A percentile compares a stretch with the other conserved stretches of the same genome.
These are phyloP conservation scores for Conopomorpha cramerella DNA, from an alignment of 1,140 invertebrate species.

Conservation along the genomic window DNA sequence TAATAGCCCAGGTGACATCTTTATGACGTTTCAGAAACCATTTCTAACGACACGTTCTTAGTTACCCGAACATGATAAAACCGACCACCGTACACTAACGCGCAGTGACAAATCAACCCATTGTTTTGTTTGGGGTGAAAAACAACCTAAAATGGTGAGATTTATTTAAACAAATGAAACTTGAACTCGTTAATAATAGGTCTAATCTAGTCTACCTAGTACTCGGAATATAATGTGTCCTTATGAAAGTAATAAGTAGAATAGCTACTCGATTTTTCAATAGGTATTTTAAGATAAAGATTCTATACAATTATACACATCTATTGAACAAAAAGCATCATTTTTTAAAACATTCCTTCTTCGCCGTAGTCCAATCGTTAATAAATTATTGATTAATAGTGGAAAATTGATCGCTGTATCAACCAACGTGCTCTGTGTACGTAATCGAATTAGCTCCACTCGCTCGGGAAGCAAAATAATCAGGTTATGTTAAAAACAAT, in stretches of 20 bases:
- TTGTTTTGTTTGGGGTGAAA: conserved; percentile 18
- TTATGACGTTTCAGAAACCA: conserved; percentile 58
- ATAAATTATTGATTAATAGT: conserved; percentile 33
- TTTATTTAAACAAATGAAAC: too few species aligned
- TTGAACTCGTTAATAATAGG: too few species aligned
- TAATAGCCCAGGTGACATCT: conserved; percentile 50
- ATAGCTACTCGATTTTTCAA: too few species aligned
- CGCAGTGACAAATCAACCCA: too few species aligned
- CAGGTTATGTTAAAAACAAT: too few species aligned
- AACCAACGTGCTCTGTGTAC: conserved; percentile 23
- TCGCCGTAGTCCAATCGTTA: conserved; percentile 15
- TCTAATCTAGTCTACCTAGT: too few species aligned
- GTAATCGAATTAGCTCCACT: conserved; percentile 17
- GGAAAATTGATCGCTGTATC: conserved; percentile 27
- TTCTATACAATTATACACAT: background rate
- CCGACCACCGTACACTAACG: too few species aligned
- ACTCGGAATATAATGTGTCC: too few species aligned
- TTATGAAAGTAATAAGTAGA: too few species aligned
- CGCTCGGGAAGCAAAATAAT: too few species aligned
- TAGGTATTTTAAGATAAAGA: background rate
- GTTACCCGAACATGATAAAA: too few species aligned
- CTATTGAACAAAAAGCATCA: conserved; percentile 9
- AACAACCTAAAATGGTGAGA: conserved; percentile 3
- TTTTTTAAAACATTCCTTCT: too few species aligned
- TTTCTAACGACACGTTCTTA: conserved; percentile 60